phyloP scores from a whole-genome alignment of 2,797 vertebrate species.

The Psittacula derbiana region DNA sequence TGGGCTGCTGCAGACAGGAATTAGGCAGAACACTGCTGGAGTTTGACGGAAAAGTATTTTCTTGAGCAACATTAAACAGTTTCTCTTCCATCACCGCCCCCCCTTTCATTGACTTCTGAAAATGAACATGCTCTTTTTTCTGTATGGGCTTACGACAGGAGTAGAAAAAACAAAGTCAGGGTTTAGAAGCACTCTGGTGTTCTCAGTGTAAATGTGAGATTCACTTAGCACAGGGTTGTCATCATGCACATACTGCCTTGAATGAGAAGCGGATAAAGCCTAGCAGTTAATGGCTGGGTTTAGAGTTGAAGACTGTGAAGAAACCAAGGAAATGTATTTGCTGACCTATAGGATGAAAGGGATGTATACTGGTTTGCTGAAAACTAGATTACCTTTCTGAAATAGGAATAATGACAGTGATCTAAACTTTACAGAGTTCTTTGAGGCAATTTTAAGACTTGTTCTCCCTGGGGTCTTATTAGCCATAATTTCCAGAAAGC shows the following conservation, averaged over 20 bases:
- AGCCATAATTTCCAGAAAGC: background rate
- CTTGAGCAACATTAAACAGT: slow-evolving; percentile 1
- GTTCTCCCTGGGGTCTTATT: background rate
- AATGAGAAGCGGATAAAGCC: background rate
- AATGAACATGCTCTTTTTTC: background rate
- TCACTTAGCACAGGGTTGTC: background rate
- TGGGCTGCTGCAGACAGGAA: slow-evolving; percentile 50
- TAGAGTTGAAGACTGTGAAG: background rate
- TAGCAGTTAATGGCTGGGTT: background rate
- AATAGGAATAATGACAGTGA: background rate
- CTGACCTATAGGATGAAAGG: background rate
- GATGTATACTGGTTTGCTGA: background rate
- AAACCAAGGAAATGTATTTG: background rate
- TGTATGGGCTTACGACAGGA: background rate
- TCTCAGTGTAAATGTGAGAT: background rate
- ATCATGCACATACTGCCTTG: background rate
- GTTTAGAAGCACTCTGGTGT: background rate
- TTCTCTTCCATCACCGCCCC: background rate
- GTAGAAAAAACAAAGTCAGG: background rate
- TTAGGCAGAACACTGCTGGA: slow-evolving; percentile 10
- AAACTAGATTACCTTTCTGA: background rate
- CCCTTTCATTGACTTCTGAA: slow-evolving; percentile 38
- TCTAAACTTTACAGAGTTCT: background rate
- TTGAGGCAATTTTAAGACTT: background rate
- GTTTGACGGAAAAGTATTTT: slow-evolving; percentile 51